phyloP scores from a whole-genome alignment of 2,888 invertebrate genomes.

The Pandemis heparana region DNA sequence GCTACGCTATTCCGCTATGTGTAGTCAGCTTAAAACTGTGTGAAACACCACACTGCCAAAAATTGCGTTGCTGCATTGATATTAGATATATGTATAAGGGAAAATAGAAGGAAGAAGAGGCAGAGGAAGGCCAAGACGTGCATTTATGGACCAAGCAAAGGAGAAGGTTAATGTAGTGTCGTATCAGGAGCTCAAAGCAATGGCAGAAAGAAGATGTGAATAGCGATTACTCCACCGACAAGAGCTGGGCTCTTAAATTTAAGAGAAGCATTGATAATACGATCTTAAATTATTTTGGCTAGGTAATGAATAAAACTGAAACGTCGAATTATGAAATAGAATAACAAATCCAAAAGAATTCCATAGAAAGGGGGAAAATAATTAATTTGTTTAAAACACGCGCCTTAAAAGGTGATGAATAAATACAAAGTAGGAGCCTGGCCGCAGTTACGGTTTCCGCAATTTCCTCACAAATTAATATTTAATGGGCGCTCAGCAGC shows the following conservation, averaged over 20 bases:
- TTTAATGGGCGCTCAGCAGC: constrained; percentile 20
- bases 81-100: no score
- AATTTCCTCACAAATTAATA: constrained; percentile 41
- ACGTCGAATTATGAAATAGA: neutral
- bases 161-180: no score
- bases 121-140: no score
- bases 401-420: constrained; percentile 27
- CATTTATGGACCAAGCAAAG: no score
- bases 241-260: no score
- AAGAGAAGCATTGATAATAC: no score
- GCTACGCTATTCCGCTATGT: neutral
- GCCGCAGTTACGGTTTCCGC: constrained; percentile 9
- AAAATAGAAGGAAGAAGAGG: no score
- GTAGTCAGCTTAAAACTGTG: neutral
- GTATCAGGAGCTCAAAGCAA: no score
- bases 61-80: neutral
- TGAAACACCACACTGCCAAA: neutral
- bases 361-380: neutral
- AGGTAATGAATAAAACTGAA: neutral
- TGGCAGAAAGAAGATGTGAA: no score
- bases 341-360: constrained; percentile 2
- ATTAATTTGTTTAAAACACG: constrained; percentile 24
- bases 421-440: constrained; percentile 28
- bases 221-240: no score
- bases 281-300: neutral